Percentiles rank a stretch among this genome's conserved stretches.
These are phyloP conservation scores for Poeciliopsis prolifica DNA, from an alignment of 2,113 vertebrate genomes.

Conservation along the genomic window DNA sequence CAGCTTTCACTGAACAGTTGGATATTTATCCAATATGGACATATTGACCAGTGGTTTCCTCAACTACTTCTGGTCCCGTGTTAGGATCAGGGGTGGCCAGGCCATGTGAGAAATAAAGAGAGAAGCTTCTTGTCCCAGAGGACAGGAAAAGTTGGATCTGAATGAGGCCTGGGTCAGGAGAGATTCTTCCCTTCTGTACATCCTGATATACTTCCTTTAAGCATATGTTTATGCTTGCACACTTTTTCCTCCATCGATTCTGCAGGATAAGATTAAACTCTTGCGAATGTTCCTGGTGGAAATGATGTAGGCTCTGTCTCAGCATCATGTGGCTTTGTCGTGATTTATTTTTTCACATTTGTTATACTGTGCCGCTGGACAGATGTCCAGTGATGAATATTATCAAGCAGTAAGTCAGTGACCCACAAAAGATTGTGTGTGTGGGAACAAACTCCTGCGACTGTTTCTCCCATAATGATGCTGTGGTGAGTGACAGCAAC, in stretches of 20 bases:
- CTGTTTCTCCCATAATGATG: constrained; percentile 29
- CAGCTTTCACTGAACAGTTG: constrained; percentile 22
- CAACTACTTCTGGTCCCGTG: constrained; percentile 62
- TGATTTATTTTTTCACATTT: background rate
- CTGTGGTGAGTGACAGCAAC: constrained; percentile 21
- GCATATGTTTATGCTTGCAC: constrained; percentile 73
- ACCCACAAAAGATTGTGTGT: constrained; percentile 18
- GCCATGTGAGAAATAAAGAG: constrained; percentile 73
- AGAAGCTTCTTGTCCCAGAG: constrained; percentile 70
- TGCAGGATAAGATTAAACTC: constrained; percentile 52
- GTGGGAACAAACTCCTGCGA: constrained; percentile 33
- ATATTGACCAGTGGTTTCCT: constrained; percentile 60
- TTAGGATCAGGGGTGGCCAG: constrained; percentile 60
- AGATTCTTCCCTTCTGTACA: constrained; percentile 57
- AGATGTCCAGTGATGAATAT: constrained; percentile 19
- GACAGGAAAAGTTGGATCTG: constrained; percentile 59
- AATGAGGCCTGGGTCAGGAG: constrained; percentile 59
- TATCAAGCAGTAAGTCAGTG: constrained; percentile 23
- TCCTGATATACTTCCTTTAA: constrained; percentile 65
- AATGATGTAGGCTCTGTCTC: background rate
- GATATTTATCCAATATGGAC: constrained; percentile 50
- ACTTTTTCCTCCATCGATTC: constrained; percentile 50
- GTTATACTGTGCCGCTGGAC: constrained; percentile 1
- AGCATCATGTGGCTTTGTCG: constrained; percentile 9
- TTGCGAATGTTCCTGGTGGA: constrained; percentile 53